These are phyloP conservation scores for Neolamprologus falcicula DNA, from an alignment of 2,113 vertebrate genomes.

Conservation along the genomic window DNA sequence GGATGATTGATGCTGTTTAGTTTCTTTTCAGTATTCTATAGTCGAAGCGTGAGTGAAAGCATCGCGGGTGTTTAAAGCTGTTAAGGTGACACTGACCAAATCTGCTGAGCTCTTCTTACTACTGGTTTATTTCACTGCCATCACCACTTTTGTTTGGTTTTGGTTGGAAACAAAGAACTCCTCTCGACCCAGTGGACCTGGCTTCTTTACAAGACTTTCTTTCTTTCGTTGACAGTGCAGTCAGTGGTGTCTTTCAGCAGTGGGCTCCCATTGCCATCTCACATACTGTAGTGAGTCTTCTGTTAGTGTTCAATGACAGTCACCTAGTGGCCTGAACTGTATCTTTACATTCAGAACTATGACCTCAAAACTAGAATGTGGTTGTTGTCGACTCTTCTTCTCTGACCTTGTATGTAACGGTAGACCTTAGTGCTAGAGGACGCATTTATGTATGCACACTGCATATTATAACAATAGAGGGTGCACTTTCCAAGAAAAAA, in stretches of 20 bases:
- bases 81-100: background rate
- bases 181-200: background rate
- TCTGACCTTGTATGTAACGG: slow-evolving; percentile 11
- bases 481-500: background rate
- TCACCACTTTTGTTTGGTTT: background rate
- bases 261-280: slow-evolving; percentile 11
- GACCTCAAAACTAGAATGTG: slow-evolving; percentile 57
- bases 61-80: background rate
- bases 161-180: background rate
- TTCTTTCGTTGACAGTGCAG: background rate
- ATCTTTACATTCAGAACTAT: slow-evolving; percentile 48
- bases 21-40: background rate
- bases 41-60: background rate
- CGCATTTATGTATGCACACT: slow-evolving; percentile 24
- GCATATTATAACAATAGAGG: slow-evolving; percentile 15
- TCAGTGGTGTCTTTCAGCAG: background rate
- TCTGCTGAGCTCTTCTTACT: background rate
- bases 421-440: slow-evolving; percentile 22
- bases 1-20: background rate
- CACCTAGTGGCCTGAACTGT: slow-evolving; percentile 63
- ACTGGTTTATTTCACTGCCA: background rate
- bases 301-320: slow-evolving; percentile 35
- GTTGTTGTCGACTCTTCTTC: slow-evolving; percentile 16
- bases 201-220: background rate
- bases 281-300: slow-evolving; percentile 28